phyloP scores from a whole-genome alignment of 2,113 vertebrate genomes.

The Atherinomorus stipes region DNA sequence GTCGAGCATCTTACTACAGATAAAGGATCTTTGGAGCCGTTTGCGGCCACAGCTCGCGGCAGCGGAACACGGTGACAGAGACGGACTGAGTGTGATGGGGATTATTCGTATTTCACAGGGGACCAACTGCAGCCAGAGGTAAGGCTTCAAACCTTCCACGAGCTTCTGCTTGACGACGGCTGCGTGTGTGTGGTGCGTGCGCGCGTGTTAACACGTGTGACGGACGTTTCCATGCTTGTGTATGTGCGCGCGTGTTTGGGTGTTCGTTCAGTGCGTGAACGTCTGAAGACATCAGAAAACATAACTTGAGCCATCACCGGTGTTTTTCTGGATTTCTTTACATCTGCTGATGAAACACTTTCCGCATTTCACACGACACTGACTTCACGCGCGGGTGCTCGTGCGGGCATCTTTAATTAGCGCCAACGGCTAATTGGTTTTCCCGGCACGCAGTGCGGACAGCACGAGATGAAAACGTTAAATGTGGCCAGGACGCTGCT shows the following conservation, averaged over 20 bases:
- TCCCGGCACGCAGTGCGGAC: not conserved
- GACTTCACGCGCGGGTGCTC: not conserved
- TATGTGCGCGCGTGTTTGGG: not conserved
- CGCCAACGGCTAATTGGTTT: constrained; percentile 27
- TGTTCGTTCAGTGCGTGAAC: not conserved
- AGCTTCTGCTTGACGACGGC: not conserved
- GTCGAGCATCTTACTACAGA: not conserved
- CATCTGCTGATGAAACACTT: not conserved
- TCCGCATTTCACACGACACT: no score
- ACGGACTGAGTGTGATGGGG: constrained; percentile 14
- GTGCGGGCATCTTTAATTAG: constrained; percentile 33
- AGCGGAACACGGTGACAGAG: constrained; percentile 8
- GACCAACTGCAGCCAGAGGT: constrained; percentile 33
- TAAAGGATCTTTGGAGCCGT: constrained; percentile 53
- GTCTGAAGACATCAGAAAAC: constrained; percentile 3
- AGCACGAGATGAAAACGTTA: no score
- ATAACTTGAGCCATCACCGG: not conserved
- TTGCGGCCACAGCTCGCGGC: constrained; percentile 48
- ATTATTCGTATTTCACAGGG: not conserved
- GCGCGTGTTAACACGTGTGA: not conserved
- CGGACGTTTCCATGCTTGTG: not conserved
- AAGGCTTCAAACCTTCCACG: not conserved
- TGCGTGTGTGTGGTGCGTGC: no score
- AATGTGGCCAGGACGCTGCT: no score
- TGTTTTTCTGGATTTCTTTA: not conserved